Evolutionary conservation across 92 coral and sea anemone genomes (phyloP), one percentile per base, ranked within the genome.

Genomic region (Porites divaricata): DNA sequence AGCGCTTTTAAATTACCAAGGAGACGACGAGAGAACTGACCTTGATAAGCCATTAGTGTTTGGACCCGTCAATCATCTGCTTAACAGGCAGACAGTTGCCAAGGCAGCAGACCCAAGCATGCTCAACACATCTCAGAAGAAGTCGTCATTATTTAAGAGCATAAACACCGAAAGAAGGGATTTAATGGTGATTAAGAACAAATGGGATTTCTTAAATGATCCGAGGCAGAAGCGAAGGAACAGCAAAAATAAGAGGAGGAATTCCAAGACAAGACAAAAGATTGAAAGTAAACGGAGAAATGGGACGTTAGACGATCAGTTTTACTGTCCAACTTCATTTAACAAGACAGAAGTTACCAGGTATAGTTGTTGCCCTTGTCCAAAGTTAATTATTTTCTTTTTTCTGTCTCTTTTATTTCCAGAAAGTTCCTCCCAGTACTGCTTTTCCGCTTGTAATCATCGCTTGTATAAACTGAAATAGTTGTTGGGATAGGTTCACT

Each of bases 1-100:
- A 53, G 99, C 99, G 12, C 83, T 97, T 84, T 80, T 97, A 19
- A 95, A 97, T 79, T 97, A 94, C 80, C 80, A 93, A 45, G 95
- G 88, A 20, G 78, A 68, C 56, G 92, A 83, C 15, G 89, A 85
- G 80, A 63, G 56, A 2, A 56, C 53, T n/a, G 84, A 81, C 79
- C 17, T 86, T 8, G 91, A 90, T 21, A 91, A 85, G 57, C 83
- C 93, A 8, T 49, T 90, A 16, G 86, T 80, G 54, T 88, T 84
- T 71, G 89, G 89, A 45, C 90, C 90, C 48, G 50, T 56, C 75
- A 86, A 78, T 56, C 81, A 68, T 63, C 74, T 67, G 8, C 66
- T 28, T 9, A 69, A 57, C 57, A 75, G 76, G 2, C 65, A 84
- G 58, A 28, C 88, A 74, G 65, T 75, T 12, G 50, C 63, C 66